Evolutionary conservation across 2,797 vertebrate genomes (phyloP).

Genomic region (Xenops minutus): DNA sequence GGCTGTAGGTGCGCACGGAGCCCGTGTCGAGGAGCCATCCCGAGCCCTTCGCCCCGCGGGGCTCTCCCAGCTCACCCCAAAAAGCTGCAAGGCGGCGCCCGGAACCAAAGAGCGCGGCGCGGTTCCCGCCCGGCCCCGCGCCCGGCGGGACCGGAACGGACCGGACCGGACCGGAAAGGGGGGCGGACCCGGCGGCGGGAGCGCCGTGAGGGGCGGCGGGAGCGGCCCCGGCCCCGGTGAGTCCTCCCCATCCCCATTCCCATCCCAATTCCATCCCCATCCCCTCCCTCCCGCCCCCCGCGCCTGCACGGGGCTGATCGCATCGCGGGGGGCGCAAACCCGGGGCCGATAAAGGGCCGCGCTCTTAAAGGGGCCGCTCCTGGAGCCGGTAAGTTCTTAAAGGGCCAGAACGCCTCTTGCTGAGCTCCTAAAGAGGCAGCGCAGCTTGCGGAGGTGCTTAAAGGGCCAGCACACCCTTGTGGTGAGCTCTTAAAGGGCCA

Average conservation of each 20-base stretch:
- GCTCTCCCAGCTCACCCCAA: too few relatives aligned
- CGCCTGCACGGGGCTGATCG: neutral
- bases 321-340: neutral
- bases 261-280: too few relatives aligned
- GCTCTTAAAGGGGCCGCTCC: neutral
- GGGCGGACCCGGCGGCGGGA: neutral
- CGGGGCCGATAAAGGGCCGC: neutral
- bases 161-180: too few relatives aligned
- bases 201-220: neutral
- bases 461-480: neutral
- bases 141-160: neutral
- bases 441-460: neutral
- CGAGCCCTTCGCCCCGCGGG: too few relatives aligned
- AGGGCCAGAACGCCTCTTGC: neutral
- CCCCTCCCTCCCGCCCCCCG: too few relatives aligned
- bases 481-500: neutral
- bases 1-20: too few relatives aligned
- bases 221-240: neutral
- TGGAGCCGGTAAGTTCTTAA: neutral
- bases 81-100: too few relatives aligned
- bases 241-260: neutral
- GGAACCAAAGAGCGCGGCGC: constrained; percentile 20
- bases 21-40: too few relatives aligned
- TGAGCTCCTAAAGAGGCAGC: neutral
- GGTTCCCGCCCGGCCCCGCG: neutral